Evolutionary conservation across 1,140 invertebrate species (phyloP), one percentile per base, ranked within the genome.

Genomic region (Nephotettix cincticeps): DNA sequence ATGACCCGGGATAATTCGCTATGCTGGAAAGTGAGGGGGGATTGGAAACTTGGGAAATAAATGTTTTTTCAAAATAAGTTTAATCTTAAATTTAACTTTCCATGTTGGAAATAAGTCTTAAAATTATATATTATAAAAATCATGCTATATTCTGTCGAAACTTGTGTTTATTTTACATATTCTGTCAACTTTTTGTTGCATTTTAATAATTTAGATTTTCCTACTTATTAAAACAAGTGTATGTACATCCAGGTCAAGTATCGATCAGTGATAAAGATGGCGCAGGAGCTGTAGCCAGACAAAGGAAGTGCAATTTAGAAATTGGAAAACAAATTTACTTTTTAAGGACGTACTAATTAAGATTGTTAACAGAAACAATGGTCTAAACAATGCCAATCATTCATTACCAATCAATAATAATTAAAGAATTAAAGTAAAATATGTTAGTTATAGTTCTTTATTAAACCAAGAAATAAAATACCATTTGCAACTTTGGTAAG

Each of bases 1-100:
- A 67, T 67, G 64, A 67, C 64, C 64, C 64, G 64, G 64, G 64
- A 67, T 67, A 67, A 67, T 67, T 67, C 64, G 64, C 64, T 45
- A 67, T 67, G 64, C 27, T 67, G 64, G 64, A 67, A 67, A 67
- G 64, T 17, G 64, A 67, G 64, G 64, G 32, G 63, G 64, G 40
- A 67, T 61, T 67, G 64, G 30, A 67, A 67, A 67, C 64, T 67
- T 67, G 64, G 40, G 27, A 67, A 67, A 67, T 61, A 61, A 61
- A 61, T 21, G 27, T 61, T 61, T 27, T 29, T 29, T 27, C 56
- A 27, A 11, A 51, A 9, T 51, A 51, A 51, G 4, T 51, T 3
- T 51, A 6, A 11, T 21, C 4, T 3, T 11, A 4, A 51, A 4
- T 51, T 51, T 3, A 17, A 51, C 14, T 4, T 51, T 51, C 19